A percentile compares a stretch with the other conserved stretches of the same genome.
Evolutionary conservation across 2,888 invertebrate species (phyloP).

Genomic region (Oithona nana): DNA sequence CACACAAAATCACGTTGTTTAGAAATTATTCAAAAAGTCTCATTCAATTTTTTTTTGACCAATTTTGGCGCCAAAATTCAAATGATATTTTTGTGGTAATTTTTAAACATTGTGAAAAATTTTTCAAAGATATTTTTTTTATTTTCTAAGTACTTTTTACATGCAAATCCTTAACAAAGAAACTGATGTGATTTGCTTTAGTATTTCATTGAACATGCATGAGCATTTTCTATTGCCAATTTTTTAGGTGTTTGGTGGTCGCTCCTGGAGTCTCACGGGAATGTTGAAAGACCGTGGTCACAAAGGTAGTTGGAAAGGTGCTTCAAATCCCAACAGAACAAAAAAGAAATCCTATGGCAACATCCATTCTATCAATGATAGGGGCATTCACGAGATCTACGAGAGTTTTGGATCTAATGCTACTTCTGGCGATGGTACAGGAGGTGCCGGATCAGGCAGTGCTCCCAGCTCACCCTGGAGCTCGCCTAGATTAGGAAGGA

Average conservation of each 20-base stretch:
- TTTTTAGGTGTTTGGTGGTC: conserved; percentile 8
- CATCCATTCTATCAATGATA: conserved; percentile 12
- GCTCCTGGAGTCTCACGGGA: conserved; percentile 6
- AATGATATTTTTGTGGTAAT: too few relatives aligned
- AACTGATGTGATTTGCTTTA: too few relatives aligned
- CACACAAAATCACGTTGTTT: too few relatives aligned
- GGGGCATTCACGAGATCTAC: conserved; percentile 11
- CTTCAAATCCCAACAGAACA: background rate
- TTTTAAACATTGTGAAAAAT: too few relatives aligned
- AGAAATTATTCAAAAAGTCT: too few relatives aligned
- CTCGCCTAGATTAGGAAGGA: background rate
- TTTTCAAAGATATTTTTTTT: too few relatives aligned
- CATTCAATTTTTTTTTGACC: too few relatives aligned
- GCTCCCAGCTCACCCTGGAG: conserved; percentile 2
- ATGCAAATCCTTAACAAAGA: too few relatives aligned
- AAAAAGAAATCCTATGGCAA: conserved; percentile 16
- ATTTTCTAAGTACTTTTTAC: too few relatives aligned
- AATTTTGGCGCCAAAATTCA: too few relatives aligned
- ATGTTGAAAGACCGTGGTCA: conserved; percentile 4
- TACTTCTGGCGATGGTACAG: background rate
- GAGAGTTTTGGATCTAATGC: background rate
- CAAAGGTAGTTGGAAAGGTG: conserved; percentile 6
- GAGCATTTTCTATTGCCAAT: background rate
- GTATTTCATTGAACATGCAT: too few relatives aligned
- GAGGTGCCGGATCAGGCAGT: background rate